phyloP scores from a whole-genome alignment of 2,888 invertebrate species.

The Myopa testacea region DNA sequence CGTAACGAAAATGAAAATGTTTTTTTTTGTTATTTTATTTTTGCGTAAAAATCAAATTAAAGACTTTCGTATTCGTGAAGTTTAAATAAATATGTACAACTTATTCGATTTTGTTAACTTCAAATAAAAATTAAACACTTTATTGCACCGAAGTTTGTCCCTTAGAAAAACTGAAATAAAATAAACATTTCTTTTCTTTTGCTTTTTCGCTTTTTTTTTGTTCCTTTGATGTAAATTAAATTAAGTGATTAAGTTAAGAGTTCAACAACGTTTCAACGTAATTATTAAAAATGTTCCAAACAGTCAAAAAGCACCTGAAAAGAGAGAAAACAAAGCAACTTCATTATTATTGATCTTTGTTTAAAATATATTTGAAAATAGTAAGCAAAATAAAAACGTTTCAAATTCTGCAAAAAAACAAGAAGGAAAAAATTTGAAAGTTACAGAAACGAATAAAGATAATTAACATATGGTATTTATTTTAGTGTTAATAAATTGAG shows the following conservation, averaged over 20 bases:
- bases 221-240: slow-evolving; percentile 45
- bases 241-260: slow-evolving; percentile 62
- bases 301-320: slow-evolving; percentile 69
- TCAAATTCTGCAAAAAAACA: not conserved
- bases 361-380: not conserved
- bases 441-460: not conserved
- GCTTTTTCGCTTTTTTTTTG: slow-evolving; percentile 35
- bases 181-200: slow-evolving; percentile 51
- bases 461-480: not conserved
- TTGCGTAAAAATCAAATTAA: slow-evolving; percentile 41
- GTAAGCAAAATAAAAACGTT: not conserved
- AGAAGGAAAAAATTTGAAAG: not conserved
- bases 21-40: slow-evolving; percentile 53
- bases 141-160: slow-evolving; percentile 46
- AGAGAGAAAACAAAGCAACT: slow-evolving; percentile 40
- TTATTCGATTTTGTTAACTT: not conserved
- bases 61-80: slow-evolving; percentile 38
- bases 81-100: slow-evolving; percentile 14
- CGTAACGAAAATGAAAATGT: slow-evolving; percentile 63
- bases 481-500: no score
- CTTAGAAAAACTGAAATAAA: slow-evolving; percentile 53
- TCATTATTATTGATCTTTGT: not conserved
- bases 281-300: slow-evolving; percentile 69
- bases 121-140: not conserved
- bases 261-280: slow-evolving; percentile 69